A percentile compares a stretch with the other conserved stretches of the same genome.
These are phyloP conservation scores for Chelidonichthys spinosus DNA, from an alignment of 2,797 vertebrate species.

Conservation along the genomic window DNA sequence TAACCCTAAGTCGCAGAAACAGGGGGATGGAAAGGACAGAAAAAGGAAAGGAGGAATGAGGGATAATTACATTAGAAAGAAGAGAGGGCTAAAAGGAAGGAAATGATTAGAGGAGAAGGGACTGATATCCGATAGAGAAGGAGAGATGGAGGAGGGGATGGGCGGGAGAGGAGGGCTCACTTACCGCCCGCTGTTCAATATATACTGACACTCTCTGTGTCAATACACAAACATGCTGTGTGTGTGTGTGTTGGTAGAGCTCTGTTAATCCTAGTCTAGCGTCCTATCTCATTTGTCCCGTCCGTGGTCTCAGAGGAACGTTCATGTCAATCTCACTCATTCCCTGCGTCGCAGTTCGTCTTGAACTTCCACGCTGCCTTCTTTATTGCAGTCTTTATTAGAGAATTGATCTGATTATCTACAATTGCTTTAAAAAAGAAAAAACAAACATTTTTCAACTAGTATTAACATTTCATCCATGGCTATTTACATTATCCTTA, in stretches of 20 bases:
- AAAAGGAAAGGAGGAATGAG: constrained; percentile 76
- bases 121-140: constrained; percentile 85
- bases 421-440: background rate
- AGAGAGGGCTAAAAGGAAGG: constrained; percentile 86
- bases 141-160: constrained; percentile 68
- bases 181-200: constrained; percentile 83
- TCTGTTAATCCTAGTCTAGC: constrained; percentile 61
- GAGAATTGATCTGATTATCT: constrained; percentile 5
- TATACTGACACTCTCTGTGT: constrained; percentile 81
- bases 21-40: constrained; percentile 42
- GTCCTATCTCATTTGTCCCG: constrained; percentile 49
- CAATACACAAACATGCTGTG: constrained; percentile 74
- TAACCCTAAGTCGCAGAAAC: constrained; percentile 47
- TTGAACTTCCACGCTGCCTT: constrained; percentile 39
- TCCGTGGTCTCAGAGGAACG: constrained; percentile 54
- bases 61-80: constrained; percentile 87
- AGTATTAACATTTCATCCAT: constrained; percentile 6
- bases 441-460: background rate
- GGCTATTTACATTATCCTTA: background rate
- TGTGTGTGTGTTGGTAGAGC: constrained; percentile 41
- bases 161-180: constrained; percentile 71
- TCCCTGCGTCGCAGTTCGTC: constrained; percentile 18
- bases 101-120: constrained; percentile 86
- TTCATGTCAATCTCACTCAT: constrained; percentile 53
- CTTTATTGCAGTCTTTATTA: constrained; percentile 10